Evolutionary conservation across 2,113 vertebrate species (phyloP), one percentile per base, ranked within the genome.

Genomic region (Melospiza georgiana): DNA sequence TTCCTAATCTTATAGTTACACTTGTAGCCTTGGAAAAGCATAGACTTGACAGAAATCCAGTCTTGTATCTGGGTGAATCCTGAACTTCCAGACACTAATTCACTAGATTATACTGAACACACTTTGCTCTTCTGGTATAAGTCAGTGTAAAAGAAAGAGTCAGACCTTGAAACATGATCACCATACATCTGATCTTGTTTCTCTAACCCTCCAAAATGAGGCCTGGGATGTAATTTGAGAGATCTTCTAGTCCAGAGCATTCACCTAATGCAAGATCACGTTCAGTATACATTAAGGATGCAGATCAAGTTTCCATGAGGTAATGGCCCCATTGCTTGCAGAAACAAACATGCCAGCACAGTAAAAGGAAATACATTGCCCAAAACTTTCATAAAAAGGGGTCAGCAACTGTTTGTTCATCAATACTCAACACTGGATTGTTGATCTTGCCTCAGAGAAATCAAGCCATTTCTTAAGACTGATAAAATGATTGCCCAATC

Each of bases 181-280:
- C 44, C 20, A 19, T 49, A 21, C 1, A 0, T 31, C n/a, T 54
- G 87, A 83, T 87, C 75, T 43, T 72, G 62, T 93, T 89, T 76
- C 91, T 69, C 77, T 54, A 83, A 58, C 46, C 49, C 41, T 79
- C 85, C 39, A 69, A 66, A 94, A 63, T 6, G 30, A 80, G 63
- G 46, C 20, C 13, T 83, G 61, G 69, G 43, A 68, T 48, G 89
- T 81, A 93, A 97, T 61, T 17, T 8, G 61, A 95, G 92, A 90
- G 33, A 39, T 68, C 48, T 79, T 51, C 51, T 39, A 63, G 46
- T 41, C 61, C 57, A n/a, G 30, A 0, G 0, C 0, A 0, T 74
- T 91, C 71, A 89, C 31, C 61, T 92, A 71, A 80, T 52, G 84
- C 51, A 84, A 62, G 83, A 90, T 92, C 88, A 81, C 0, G 0